phyloP scores from a whole-genome alignment of 1,140 invertebrate species.

The Bombus impatiens region DNA sequence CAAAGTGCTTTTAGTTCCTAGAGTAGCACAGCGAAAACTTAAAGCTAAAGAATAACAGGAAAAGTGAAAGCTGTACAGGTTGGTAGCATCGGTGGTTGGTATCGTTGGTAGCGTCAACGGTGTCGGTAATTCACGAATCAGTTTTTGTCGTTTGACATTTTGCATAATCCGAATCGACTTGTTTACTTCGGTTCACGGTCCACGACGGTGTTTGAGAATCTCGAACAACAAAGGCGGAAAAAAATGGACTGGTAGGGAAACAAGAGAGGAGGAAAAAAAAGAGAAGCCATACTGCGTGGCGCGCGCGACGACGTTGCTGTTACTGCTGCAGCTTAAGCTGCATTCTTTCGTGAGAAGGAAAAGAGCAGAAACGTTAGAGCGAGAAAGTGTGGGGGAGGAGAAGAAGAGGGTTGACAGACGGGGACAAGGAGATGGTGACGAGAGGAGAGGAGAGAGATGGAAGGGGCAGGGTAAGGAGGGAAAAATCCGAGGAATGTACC shows the following conservation, averaged over 20 bases:
- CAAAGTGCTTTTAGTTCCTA: too few species aligned
- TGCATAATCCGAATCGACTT: conserved; percentile 37
- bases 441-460: not conserved
- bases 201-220: not conserved
- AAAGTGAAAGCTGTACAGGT: too few species aligned
- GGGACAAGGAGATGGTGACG: not conserved
- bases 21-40: too few species aligned
- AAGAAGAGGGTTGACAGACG: not conserved
- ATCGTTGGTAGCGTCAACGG: not conserved
- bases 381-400: not conserved
- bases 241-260: not conserved
- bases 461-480: not conserved
- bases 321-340: conserved; percentile 38
- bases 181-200: conserved; percentile 31
- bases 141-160: not conserved
- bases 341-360: conserved; percentile 40
- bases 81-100: not conserved
- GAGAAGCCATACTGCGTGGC: conserved; percentile 29
- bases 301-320: conserved; percentile 2
- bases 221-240: not conserved
- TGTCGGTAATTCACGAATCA: not conserved
- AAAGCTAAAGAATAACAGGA: too few species aligned
- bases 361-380: not conserved
- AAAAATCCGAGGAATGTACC: conserved; percentile 50
- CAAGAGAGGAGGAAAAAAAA: not conserved